phyloP scores from a whole-genome alignment of 2,888 invertebrate genomes.

The Drosophila longiperda region DNA sequence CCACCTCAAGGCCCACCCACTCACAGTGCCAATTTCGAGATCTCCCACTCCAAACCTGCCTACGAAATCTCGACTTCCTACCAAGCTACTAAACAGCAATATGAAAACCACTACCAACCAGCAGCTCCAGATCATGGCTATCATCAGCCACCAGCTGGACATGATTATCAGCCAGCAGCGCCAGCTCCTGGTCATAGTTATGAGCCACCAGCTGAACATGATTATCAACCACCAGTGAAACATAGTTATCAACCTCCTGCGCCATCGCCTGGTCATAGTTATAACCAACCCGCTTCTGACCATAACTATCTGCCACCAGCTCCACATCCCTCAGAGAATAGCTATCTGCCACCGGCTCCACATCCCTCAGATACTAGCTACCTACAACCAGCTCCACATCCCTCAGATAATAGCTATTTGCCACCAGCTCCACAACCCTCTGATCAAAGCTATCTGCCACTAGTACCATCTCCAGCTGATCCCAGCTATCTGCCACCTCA shows the following conservation, averaged over 20 bases:
- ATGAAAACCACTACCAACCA: slow-evolving; percentile 44
- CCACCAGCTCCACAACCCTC: background rate
- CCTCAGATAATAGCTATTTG: background rate
- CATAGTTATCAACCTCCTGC: slow-evolving; percentile 11
- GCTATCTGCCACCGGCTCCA: background rate
- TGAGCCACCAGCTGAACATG: slow-evolving; percentile 19
- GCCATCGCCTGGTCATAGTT: slow-evolving; percentile 1
- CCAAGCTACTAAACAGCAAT: slow-evolving; percentile 44
- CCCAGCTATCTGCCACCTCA: background rate
- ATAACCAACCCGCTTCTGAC: background rate
- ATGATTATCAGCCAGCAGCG: slow-evolving; percentile 23
- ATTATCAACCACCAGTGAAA: slow-evolving; percentile 10
- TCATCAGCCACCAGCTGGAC: slow-evolving; percentile 6
- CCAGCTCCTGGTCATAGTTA: slow-evolving; percentile 1
- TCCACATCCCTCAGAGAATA: no score
- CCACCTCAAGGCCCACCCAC: slow-evolving; percentile 61
- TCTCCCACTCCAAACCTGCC: slow-evolving; percentile 79
- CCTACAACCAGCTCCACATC: background rate
- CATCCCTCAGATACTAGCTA: background rate
- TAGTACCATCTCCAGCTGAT: background rate
- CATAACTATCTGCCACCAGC: background rate
- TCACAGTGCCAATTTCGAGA: slow-evolving; percentile 66
- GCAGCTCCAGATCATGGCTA: slow-evolving; percentile 38
- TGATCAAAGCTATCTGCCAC: background rate
- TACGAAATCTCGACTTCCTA: slow-evolving; percentile 78